Evolutionary conservation across 2,888 invertebrate species (phyloP).

Genomic region (Rotaria socialis): DNA sequence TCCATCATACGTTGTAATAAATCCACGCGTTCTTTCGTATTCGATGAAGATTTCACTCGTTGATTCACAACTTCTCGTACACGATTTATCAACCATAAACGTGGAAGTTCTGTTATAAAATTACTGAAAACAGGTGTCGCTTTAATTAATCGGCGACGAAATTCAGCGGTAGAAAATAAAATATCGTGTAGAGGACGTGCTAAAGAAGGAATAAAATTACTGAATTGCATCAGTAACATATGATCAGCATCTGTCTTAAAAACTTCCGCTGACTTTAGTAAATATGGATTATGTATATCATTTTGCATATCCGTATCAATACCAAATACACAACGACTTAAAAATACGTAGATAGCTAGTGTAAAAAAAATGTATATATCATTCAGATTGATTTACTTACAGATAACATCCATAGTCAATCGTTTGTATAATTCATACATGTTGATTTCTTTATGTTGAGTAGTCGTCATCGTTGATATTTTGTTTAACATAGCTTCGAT

Average conservation of each 20-base stretch:
- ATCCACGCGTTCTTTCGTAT: background rate
- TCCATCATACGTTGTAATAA: conserved; percentile 26
- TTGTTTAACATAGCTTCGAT: background rate
- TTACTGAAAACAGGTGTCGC: background rate
- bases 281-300: background rate
- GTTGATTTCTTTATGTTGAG: background rate
- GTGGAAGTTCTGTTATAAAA: background rate
- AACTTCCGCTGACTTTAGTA: background rate
- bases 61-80: background rate
- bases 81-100: background rate
- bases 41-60: background rate
- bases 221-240: background rate
- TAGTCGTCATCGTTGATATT: background rate
- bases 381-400: background rate
- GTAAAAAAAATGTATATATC: background rate
- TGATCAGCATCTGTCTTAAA: background rate
- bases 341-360: background rate
- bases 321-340: conserved; percentile 15
- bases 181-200: no score
- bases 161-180: background rate
- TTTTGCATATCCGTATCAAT: background rate
- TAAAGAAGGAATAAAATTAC: no score
- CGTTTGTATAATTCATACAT: background rate
- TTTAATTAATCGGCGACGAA: background rate
- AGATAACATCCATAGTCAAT: conserved; percentile 21